phyloP scores from a whole-genome alignment of 2,888 invertebrate species.

The Synanthedon andrenaeformis region DNA sequence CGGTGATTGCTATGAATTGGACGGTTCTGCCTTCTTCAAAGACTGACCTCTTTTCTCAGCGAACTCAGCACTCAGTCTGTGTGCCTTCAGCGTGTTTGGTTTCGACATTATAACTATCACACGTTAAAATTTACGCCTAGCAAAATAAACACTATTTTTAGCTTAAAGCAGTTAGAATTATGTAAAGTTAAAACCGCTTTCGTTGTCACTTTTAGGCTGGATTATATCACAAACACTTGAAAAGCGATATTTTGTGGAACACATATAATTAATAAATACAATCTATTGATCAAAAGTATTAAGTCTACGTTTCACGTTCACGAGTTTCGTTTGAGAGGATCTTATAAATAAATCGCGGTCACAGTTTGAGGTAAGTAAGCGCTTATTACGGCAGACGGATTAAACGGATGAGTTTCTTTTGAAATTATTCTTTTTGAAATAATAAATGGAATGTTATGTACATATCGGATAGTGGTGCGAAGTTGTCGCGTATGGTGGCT shows the following conservation, averaged over 20 bases:
- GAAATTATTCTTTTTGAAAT: slow-evolving; percentile 39
- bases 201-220: slow-evolving; percentile 9
- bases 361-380: slow-evolving; percentile 7
- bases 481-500: slow-evolving; percentile 54
- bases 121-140: slow-evolving; percentile 16
- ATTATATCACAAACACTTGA: slow-evolving; percentile 3
- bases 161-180: slow-evolving; percentile 8
- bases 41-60: slow-evolving; percentile 55
- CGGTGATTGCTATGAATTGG: slow-evolving; percentile 64
- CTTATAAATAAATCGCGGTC: slow-evolving; percentile 8
- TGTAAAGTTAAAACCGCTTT: slow-evolving; percentile 1
- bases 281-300: slow-evolving; percentile 60
- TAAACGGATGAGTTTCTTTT: slow-evolving; percentile 36
- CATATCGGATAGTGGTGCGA: slow-evolving; percentile 55
- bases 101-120: slow-evolving; percentile 56
- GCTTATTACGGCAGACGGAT: slow-evolving; percentile 42
- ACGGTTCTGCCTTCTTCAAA: slow-evolving; percentile 53
- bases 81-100: slow-evolving; percentile 59
- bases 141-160: slow-evolving; percentile 24
- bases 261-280: slow-evolving; percentile 63
- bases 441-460: slow-evolving; percentile 55
- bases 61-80: slow-evolving; percentile 62
- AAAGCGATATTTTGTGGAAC: slow-evolving; percentile 30
- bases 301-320: neutral
- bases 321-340: slow-evolving; percentile 3